These are phyloP conservation scores for Tenualosa ilisha DNA, from an alignment of 2,797 vertebrate genomes.

Conservation along the genomic window DNA sequence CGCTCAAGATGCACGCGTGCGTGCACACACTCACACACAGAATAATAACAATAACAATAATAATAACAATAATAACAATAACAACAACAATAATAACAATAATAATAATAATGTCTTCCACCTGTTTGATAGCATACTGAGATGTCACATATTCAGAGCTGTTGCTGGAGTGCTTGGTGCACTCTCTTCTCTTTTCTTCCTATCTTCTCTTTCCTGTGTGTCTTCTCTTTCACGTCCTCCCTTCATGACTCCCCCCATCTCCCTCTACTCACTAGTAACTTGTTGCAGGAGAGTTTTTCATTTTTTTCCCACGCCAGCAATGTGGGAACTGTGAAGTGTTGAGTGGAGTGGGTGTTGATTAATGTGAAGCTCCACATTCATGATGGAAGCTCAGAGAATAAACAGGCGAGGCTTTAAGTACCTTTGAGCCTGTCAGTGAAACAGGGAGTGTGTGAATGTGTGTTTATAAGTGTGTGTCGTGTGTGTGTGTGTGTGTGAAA, in stretches of 20 bases:
- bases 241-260: not conserved
- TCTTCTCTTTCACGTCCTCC: not conserved
- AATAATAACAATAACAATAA: not conserved
- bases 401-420: constrained; percentile 72
- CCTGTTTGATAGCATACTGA: not conserved
- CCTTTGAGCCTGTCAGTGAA: constrained; percentile 42
- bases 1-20: not conserved
- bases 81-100: too few relatives aligned
- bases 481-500: not conserved
- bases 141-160: not conserved
- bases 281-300: too few relatives aligned
- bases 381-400: constrained; percentile 66
- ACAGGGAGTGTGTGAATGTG: constrained; percentile 14
- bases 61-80: too few relatives aligned
- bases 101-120: not conserved
- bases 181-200: constrained; percentile 12
- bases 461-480: not conserved
- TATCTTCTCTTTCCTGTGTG: not conserved
- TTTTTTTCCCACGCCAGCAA: not conserved
- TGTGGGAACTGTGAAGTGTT: not conserved
- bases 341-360: constrained; percentile 64
- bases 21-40: not conserved
- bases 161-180: not conserved
- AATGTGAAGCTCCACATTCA: constrained; percentile 64
- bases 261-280: not conserved